Percentiles rank a stretch among this genome's conserved stretches.
phyloP scores from a whole-genome alignment of 1,140 invertebrate species.

The Gonioctena quinquepunctata region DNA sequence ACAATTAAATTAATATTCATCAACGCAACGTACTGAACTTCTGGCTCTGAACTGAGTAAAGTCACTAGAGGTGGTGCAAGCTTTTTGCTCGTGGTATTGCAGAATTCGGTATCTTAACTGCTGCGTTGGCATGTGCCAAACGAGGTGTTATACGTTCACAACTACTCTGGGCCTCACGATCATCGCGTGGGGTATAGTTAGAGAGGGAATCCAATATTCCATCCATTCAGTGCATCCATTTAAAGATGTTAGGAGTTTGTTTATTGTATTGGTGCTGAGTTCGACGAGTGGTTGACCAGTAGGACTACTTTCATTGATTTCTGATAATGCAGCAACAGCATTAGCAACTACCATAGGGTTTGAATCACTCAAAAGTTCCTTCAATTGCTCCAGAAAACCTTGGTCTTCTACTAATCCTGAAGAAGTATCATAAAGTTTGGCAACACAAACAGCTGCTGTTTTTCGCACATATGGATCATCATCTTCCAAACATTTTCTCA shows the following conservation, averaged over 20 bases:
- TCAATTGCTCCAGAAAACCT: conserved; percentile 96
- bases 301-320: conserved; percentile 96
- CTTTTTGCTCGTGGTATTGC: conserved; percentile 93
- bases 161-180: conserved; percentile 98
- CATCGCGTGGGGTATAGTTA: conserved; percentile 96
- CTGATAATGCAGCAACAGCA: conserved; percentile 96
- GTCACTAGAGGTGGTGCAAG: conserved; percentile 98
- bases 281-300: conserved; percentile 92
- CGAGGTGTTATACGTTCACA: conserved; percentile 98
- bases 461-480: conserved; percentile 99
- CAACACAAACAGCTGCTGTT: conserved; percentile 99
- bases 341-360: conserved; percentile 99
- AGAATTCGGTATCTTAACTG: conserved; percentile 94
- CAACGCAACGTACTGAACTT: conserved; percentile 98
- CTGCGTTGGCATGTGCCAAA: conserved; percentile 98
- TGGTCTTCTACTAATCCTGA: conserved; percentile 93
- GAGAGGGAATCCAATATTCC: conserved; percentile 97
- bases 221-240: conserved; percentile 99
- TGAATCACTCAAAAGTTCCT: conserved; percentile 96
- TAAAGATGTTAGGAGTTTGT: conserved; percentile 96
- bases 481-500: conserved; percentile 97
- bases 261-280: conserved; percentile 97
- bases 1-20: conserved; percentile 99
- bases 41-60: conserved; percentile 95
- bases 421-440: conserved; percentile 99